Evolutionary conservation across 1,140 invertebrate species (phyloP).

Genomic region (Bilobella aurantiaca): DNA sequence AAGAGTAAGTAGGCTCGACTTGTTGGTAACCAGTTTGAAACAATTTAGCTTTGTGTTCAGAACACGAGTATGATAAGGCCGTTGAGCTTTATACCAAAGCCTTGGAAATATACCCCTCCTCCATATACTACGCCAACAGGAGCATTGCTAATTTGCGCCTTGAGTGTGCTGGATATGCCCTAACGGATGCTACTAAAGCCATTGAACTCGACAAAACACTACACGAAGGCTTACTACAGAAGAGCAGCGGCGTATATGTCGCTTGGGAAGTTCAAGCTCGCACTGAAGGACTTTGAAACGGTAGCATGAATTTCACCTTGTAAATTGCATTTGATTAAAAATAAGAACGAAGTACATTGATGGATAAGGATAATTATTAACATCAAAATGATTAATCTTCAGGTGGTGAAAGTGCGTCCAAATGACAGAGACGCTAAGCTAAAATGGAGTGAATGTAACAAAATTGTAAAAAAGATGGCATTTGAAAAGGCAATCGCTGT

Average conservation of each 20-base stretch:
- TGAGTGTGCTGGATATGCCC: constrained; percentile 87
- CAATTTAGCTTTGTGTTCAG: constrained; percentile 48
- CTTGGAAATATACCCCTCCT: constrained; percentile 72
- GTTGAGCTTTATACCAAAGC: constrained; percentile 84
- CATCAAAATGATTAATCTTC: constrained; percentile 35
- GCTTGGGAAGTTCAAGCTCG: constrained; percentile 91
- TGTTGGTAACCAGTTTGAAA: constrained; percentile 9
- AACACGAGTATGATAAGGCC: constrained; percentile 76
- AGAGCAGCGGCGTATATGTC: constrained; percentile 94
- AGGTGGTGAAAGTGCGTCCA: constrained; percentile 78
- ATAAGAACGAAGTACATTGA: not conserved
- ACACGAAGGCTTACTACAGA: constrained; percentile 90
- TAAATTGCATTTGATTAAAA: too few species aligned
- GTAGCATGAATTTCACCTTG: too few species aligned
- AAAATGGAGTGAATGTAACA: constrained; percentile 91
- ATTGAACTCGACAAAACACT: constrained; percentile 78
- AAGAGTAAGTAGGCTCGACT: constrained; percentile 55
- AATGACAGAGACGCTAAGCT: constrained; percentile 86
- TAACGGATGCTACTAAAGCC: constrained; percentile 81
- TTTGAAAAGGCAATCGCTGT: constrained; percentile 96
- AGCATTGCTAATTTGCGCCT: constrained; percentile 86
- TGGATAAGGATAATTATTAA: constrained; percentile 8
- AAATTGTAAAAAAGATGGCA: constrained; percentile 86
- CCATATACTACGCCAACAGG: constrained; percentile 83
- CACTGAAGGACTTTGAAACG: constrained; percentile 91